These are phyloP conservation scores for Lycocorax pyrrhopterus DNA, from an alignment of 2,113 vertebrate species.

Conservation along the genomic window DNA sequence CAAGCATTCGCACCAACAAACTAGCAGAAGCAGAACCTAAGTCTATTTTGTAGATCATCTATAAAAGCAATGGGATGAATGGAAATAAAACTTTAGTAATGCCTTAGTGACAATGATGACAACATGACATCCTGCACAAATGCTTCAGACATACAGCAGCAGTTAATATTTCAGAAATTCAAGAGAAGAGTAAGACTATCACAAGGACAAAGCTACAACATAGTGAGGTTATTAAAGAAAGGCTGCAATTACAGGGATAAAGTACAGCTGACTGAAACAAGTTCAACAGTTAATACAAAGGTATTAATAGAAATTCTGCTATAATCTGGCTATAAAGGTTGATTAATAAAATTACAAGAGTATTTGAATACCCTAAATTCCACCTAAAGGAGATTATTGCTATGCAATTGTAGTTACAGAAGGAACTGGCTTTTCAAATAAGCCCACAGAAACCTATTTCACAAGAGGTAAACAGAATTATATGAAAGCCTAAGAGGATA, in stretches of 20 bases:
- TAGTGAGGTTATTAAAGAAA: background rate
- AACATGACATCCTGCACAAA: background rate
- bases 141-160: background rate
- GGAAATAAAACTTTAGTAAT: background rate
- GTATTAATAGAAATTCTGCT: background rate
- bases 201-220: background rate
- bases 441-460: background rate
- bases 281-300: background rate
- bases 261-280: background rate
- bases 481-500: background rate
- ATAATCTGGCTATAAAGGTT: background rate
- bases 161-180: conserved; percentile 31
- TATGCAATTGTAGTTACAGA: background rate
- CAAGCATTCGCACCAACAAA: background rate
- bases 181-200: background rate
- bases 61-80: background rate
- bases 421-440: background rate
- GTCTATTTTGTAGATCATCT: background rate
- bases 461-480: conserved; percentile 8
- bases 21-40: background rate
- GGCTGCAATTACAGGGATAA: background rate
- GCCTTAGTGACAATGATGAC: background rate
- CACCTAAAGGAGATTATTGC: background rate
- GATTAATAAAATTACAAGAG: background rate
- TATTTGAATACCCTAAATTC: conserved; percentile 16